Evolutionary conservation across 2,113 vertebrate species (phyloP).

Genomic region (Meleagris gallopavo): DNA sequence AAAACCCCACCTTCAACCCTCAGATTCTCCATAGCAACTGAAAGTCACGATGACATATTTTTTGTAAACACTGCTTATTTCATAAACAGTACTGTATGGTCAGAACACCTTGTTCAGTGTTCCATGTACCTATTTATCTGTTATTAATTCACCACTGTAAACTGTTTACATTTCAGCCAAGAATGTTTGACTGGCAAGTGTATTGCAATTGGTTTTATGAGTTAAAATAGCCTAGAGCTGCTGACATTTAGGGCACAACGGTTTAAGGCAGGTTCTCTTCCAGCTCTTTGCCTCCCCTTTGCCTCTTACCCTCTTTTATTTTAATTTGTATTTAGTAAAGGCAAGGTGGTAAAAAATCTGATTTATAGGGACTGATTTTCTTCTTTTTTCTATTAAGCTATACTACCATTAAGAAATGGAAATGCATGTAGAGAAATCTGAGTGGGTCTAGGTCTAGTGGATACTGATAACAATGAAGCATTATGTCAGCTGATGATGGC

Average conservation of each 20-base stretch:
- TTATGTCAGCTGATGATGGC: not conserved
- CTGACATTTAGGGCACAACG: not conserved
- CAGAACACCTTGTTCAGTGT: not conserved
- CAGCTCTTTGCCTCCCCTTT: not conserved
- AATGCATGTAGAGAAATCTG: not conserved
- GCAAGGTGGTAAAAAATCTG: not conserved
- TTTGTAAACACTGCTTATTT: not conserved
- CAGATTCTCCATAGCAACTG: not conserved
- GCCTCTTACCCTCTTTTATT: not conserved
- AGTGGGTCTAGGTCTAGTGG: not conserved
- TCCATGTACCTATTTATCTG: not conserved
- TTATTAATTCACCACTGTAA: not conserved
- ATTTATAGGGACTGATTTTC: not conserved
- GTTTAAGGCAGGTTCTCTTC: not conserved
- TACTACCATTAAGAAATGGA: not conserved
- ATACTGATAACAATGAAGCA: not conserved
- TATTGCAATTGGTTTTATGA: not conserved
- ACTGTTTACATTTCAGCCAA: not conserved
- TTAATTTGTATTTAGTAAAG: not conserved
- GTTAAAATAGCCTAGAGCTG: not conserved
- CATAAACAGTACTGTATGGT: not conserved
- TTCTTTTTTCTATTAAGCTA: not conserved
- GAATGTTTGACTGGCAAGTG: not conserved
- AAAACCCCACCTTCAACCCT: not conserved
- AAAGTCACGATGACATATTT: not conserved